Percentiles rank a stretch among this genome's conserved stretches.
phyloP scores from a whole-genome alignment of 2,888 invertebrate genomes.

The Dolichomitus sp. region DNA sequence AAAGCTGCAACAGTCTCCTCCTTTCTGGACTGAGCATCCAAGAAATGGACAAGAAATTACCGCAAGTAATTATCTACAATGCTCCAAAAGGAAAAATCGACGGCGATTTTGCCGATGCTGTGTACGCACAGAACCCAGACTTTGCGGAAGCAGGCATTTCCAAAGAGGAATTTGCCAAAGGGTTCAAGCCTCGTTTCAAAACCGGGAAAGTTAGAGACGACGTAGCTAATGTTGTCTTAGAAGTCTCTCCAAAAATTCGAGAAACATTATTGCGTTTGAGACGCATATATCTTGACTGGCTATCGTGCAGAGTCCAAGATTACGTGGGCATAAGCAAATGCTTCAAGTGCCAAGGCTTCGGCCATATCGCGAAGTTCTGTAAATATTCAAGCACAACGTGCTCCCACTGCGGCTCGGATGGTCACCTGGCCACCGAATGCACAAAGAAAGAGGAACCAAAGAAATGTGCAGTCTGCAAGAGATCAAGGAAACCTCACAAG shows the following conservation, averaged over 20 bases:
- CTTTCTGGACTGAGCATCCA: not conserved
- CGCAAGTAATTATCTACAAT: not conserved
- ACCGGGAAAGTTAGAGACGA: not conserved
- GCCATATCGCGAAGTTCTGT: slow-evolving; percentile 34
- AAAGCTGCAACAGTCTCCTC: not conserved
- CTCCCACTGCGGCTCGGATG: slow-evolving; percentile 2
- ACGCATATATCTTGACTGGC: not conserved
- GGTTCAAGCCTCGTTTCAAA: not conserved
- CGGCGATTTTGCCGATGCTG: not conserved
- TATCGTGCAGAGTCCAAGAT: slow-evolving; percentile 9
- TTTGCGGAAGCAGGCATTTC: not conserved
- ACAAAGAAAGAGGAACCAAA: not conserved
- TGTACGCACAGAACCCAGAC: not conserved
- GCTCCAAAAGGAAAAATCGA: not conserved
- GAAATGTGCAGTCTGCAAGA: slow-evolving; percentile 5
- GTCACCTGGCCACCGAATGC: slow-evolving; percentile 14
- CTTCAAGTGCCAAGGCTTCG: slow-evolving; percentile 41
- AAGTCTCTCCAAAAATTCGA: not conserved
- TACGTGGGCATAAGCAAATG: slow-evolving; percentile 25
- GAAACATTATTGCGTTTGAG: not conserved
- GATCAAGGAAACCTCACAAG: not conserved
- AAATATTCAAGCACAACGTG: not conserved
- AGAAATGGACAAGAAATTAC: not conserved
- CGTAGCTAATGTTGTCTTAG: not conserved
- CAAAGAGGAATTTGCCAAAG: not conserved